Evolutionary conservation across 2,888 invertebrate species (phyloP).

Genomic region (Steinernema hermaphroditum): DNA sequence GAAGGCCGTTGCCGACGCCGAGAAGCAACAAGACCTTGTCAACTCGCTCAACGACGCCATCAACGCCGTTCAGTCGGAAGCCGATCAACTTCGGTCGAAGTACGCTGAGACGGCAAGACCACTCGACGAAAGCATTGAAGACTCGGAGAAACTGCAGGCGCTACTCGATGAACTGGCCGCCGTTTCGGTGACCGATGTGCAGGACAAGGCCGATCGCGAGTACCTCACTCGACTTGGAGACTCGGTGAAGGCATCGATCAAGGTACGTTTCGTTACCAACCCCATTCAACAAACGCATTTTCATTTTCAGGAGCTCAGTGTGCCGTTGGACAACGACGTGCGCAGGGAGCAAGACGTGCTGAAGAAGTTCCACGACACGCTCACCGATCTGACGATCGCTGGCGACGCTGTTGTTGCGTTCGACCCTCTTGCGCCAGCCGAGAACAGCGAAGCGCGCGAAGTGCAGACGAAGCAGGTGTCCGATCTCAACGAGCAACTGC

Average conservation of each 20-base stretch:
- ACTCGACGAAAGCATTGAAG: conserved; percentile 35
- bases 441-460: not conserved
- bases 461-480: not conserved
- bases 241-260: conserved; percentile 4
- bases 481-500: conserved; percentile 15
- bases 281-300: not conserved
- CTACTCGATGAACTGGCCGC: conserved; percentile 37
- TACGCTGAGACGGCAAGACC: conserved; percentile 36
- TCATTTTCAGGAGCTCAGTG: not conserved
- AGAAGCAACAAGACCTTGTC: conserved; percentile 36
- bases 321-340: conserved; percentile 32
- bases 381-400: not conserved
- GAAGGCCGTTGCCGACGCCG: conserved; percentile 40
- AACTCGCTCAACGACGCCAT: conserved; percentile 42
- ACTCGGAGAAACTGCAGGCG: conserved; percentile 29
- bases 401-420: conserved; percentile 7
- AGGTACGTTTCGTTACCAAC: not conserved
- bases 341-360: conserved; percentile 33
- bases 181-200: conserved; percentile 38
- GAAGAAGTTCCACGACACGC: conserved; percentile 29
- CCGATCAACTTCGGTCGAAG: conserved; percentile 36
- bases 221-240: not conserved
- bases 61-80: conserved; percentile 6
- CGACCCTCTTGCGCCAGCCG: not conserved
- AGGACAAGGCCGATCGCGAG: conserved; percentile 37